phyloP scores from a whole-genome alignment of 2,888 invertebrate genomes.

The Ellobium chinense region DNA sequence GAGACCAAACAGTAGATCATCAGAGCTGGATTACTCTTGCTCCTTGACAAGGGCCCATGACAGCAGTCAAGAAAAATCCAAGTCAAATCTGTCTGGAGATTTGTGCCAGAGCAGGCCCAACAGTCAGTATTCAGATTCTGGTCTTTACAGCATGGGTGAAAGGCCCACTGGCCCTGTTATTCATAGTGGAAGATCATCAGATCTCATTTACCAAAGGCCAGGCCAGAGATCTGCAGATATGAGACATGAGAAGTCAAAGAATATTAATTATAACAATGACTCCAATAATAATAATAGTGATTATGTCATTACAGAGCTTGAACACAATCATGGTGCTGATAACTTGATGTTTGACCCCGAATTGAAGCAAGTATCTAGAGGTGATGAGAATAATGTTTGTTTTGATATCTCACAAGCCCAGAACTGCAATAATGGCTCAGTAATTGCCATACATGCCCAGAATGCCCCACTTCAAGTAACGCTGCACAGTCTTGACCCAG shows the following conservation, averaged over 20 bases:
- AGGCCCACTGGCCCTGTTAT: background rate
- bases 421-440: too few species aligned
- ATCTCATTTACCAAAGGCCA: background rate
- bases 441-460: too few species aligned
- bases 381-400: too few species aligned
- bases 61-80: background rate
- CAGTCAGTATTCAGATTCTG: slow-evolving; percentile 28
- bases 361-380: too few species aligned
- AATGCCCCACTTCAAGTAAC: too few species aligned
- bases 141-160: background rate
- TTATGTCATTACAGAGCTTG: too few species aligned
- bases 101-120: background rate
- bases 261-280: background rate
- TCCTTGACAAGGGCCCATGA: background rate
- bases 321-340: too few species aligned
- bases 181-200: background rate
- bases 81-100: background rate
- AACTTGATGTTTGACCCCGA: too few species aligned
- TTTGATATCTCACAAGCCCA: too few species aligned
- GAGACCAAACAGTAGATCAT: too few species aligned
- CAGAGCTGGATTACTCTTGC: too few species aligned
- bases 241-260: background rate
- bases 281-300: too few species aligned
- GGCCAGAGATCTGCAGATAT: background rate
- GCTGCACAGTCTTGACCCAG: slow-evolving; percentile 12